Percentiles rank a stretch among this genome's conserved stretches.
Evolutionary conservation across 1,140 invertebrate species (phyloP).

Genomic region (Macrobrachium nipponense): DNA sequence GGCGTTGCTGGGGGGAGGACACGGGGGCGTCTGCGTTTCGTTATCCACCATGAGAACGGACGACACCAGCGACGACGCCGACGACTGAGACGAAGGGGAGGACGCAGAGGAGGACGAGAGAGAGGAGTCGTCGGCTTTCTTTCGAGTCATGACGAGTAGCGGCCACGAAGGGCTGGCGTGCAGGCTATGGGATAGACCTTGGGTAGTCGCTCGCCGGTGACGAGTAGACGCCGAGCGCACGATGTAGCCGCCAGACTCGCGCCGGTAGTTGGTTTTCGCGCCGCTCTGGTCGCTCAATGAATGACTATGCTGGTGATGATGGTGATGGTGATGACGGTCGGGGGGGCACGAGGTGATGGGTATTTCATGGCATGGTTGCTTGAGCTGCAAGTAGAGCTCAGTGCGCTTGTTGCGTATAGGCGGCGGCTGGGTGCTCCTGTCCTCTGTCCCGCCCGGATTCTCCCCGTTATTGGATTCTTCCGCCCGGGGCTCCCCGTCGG

Average conservation of each 20-base stretch:
- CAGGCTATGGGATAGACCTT: too few species aligned
- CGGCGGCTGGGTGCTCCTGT: constrained; percentile 10
- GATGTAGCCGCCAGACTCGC: background rate
- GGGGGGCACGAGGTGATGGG: background rate
- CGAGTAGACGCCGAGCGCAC: background rate
- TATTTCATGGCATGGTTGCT: background rate
- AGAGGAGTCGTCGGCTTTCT: background rate
- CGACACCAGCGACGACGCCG: background rate
- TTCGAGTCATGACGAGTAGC: too few species aligned
- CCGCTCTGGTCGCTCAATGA: too few species aligned
- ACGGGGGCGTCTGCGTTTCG: background rate
- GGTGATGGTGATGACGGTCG: background rate
- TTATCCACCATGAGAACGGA: background rate
- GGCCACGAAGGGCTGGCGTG: too few species aligned
- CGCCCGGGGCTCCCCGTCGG: constrained; percentile 45
- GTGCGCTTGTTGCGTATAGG: constrained; percentile 41
- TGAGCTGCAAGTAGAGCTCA: constrained; percentile 33
- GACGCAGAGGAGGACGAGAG: background rate
- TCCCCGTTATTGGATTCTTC: constrained; percentile 58
- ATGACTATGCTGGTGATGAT: too few species aligned
- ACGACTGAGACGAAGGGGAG: background rate
- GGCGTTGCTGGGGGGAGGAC: background rate
- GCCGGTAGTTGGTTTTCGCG: background rate
- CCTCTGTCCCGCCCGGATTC: constrained; percentile 18
- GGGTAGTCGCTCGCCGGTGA: too few species aligned